Base-by-base conservation (phyloP, 1,140 invertebrate genomes). In the Capitella teleta region DNA sequence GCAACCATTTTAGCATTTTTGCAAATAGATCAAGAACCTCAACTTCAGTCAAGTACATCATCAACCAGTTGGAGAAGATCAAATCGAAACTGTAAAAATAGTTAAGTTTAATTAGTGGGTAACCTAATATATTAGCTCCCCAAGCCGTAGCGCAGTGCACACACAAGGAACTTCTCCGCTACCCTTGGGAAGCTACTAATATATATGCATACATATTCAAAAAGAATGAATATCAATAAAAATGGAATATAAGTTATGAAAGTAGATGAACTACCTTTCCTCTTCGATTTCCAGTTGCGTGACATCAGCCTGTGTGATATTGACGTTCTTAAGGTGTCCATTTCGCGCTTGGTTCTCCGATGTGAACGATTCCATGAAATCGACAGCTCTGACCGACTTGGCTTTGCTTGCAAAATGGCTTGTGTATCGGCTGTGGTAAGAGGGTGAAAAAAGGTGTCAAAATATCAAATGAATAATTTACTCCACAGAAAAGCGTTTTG, bases 1-100 rank as follows among this genome's bases (percentile, higher is more conserved):
- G 66, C 6, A 80, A 61, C 78, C 78, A 80, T 28, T 54, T 47
- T 3, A 80, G 54, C 28, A 74, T 64, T 47, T 74, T 76, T 25
- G 59, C 50, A 5, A 78, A 58, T 6, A 80, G 62, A 14, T 64
- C 55, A 28, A 70, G 57, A 3, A 76, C 68, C 56, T 80, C 79
- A 3, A 63, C 59, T 53, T 80, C 76, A 30, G 61, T 61, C 28
- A 80, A 54, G 57, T 80, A 80, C 79, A 80, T 80, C 40, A 80
- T 66, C 16, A 80, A 64, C 79, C 79, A 80, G 58, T 80, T 80
- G 55, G 76, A 77, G 62, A 80, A 80, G 3, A 80, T 69, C 18
- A 79, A 48, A 55, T 80, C 77, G 30, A 63, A 58, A 49, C 73
- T 74, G 51, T 5, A 60, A 56, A 19, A 53, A 14, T 40, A 38